Conservation (phyloP, 2,888 invertebrate species). For the Tachystola acroxantha region DNA sequence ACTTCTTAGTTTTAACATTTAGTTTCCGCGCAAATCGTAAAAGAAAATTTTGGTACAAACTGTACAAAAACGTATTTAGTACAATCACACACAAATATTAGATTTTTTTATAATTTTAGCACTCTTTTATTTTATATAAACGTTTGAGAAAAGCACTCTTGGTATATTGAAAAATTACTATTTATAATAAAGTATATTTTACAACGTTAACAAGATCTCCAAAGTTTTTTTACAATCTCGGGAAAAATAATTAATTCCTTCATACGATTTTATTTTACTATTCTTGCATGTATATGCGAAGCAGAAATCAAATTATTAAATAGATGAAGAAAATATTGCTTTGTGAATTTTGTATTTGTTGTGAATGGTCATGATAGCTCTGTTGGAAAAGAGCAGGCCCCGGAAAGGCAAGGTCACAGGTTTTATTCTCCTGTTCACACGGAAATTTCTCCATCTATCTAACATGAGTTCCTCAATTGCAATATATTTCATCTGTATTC, state of each 20-base stretch:
- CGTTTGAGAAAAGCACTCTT: slow-evolving; percentile 65
- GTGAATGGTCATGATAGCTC: no score
- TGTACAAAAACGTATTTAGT: slow-evolving; percentile 37
- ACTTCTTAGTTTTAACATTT: slow-evolving; percentile 46
- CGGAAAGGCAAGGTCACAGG: no score
- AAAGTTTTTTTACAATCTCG: slow-evolving; percentile 6
- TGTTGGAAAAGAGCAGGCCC: no score
- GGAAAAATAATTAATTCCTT: neutral
- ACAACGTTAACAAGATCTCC: slow-evolving; percentile 8
- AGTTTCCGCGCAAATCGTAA: slow-evolving; percentile 38
- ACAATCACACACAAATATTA: slow-evolving; percentile 31
- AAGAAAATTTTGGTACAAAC: slow-evolving; percentile 43
- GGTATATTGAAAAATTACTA: slow-evolving; percentile 35
- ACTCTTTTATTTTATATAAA: slow-evolving; percentile 38
- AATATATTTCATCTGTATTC: slow-evolving; percentile 23
- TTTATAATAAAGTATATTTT: slow-evolving; percentile 8
- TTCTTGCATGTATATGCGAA: no score
- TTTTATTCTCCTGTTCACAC: no score
- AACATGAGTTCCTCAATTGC: neutral
- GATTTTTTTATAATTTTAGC: slow-evolving; percentile 28
- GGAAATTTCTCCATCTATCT: no score
- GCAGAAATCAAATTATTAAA: no score
- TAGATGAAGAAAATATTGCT: no score
- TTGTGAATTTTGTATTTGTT: no score
- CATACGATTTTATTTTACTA: slow-evolving; percentile 14